These are phyloP conservation scores for Phania funesta DNA, from an alignment of 2,888 invertebrate species.

Conservation along the genomic window DNA sequence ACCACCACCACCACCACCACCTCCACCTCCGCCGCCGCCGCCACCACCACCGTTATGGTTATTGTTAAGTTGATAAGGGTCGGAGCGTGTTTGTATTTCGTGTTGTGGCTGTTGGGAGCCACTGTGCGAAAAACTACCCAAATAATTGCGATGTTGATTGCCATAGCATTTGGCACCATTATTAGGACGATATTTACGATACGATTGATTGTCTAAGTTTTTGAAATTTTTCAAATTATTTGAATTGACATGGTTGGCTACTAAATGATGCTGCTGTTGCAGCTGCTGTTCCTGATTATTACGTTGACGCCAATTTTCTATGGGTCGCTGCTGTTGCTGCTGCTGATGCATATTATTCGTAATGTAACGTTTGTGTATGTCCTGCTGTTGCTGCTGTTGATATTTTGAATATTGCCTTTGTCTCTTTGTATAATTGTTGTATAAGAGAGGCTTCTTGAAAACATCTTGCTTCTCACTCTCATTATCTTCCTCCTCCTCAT, in stretches of 20 bases:
- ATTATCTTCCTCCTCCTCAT: constrained; percentile 55
- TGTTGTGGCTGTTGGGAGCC: constrained; percentile 65
- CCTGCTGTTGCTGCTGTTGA: constrained; percentile 68
- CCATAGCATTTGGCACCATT: constrained; percentile 65
- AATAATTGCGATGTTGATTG: constrained; percentile 71
- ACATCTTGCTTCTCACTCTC: constrained; percentile 47
- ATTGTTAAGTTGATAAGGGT: constrained; percentile 65
- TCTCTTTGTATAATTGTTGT: constrained; percentile 40
- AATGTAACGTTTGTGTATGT: constrained; percentile 57
- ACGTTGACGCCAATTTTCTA: constrained; percentile 79
- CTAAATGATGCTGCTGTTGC: not conserved
- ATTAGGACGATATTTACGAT: constrained; percentile 69
- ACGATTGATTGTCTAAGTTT: constrained; percentile 63
- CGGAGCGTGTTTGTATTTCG: constrained; percentile 8
- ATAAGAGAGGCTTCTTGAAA: constrained; percentile 55
- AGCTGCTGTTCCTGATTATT: constrained; percentile 9
- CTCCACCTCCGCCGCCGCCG: constrained; percentile 68
- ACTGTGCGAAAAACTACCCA: constrained; percentile 76
- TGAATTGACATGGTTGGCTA: constrained; percentile 2
- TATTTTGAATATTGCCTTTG: constrained; percentile 66
- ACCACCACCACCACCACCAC: constrained; percentile 69
- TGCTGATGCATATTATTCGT: constrained; percentile 54
- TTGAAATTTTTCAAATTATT: constrained; percentile 59
- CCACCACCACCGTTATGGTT: constrained; percentile 52
- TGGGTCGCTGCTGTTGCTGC: constrained; percentile 56